Evolutionary conservation across 2,888 invertebrate species (phyloP).

Genomic region (Mythimna impura): DNA sequence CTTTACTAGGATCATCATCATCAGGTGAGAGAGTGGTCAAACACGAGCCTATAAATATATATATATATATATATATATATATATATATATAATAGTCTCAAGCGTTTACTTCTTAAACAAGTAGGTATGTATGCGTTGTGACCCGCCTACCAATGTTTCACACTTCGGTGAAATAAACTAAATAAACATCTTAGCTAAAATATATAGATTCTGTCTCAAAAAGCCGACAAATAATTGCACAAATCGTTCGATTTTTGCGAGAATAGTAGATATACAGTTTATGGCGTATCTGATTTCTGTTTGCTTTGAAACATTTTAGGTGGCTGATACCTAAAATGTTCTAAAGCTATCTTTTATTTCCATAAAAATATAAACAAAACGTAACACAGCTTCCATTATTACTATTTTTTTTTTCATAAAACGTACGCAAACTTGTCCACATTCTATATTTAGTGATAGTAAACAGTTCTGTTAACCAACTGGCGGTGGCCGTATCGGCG

Average conservation of each 20-base stretch:
- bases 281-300: neutral
- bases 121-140: neutral
- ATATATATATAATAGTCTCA: too few relatives aligned
- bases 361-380: neutral
- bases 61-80: too few relatives aligned
- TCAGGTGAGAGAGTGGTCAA: too few relatives aligned
- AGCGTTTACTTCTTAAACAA: constrained; percentile 5
- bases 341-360: too few relatives aligned
- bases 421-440: constrained; percentile 32
- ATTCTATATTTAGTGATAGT: constrained; percentile 62
- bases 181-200: neutral
- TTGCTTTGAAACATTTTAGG: too few relatives aligned
- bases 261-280: neutral
- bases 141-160: neutral
- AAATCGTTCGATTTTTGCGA: neutral
- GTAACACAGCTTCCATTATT: constrained; percentile 2
- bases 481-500: constrained; percentile 74
- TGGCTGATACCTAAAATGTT: too few relatives aligned
- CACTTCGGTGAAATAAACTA: neutral
- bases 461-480: constrained; percentile 61
- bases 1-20: neutral
- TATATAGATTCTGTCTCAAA: neutral
- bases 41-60: too few relatives aligned
- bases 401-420: constrained; percentile 38
- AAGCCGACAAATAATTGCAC: neutral